Conservation (phyloP, 1,140 invertebrate species). For the Drosophila simulans region DNA sequence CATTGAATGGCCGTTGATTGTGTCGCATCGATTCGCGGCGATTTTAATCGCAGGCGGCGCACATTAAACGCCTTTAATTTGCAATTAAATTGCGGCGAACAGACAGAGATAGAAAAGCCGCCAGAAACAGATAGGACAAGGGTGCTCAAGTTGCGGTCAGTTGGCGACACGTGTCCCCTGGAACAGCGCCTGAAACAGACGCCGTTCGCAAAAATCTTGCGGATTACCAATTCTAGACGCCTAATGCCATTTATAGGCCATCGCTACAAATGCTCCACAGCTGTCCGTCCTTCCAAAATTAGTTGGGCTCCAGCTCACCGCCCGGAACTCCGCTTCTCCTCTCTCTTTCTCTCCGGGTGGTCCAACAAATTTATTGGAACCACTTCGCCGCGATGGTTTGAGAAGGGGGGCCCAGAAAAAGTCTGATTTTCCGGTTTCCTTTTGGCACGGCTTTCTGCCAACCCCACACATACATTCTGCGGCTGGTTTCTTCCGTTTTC, state of each 20-base stretch:
- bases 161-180: conserved; percentile 64
- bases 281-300: conserved; percentile 58
- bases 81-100: conserved; percentile 68
- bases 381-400: conserved; percentile 44
- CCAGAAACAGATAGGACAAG: conserved; percentile 22
- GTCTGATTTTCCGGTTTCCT: conserved; percentile 58
- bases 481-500: conserved; percentile 60
- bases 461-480: conserved; percentile 11
- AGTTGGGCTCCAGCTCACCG: conserved; percentile 60
- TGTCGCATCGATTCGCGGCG: conserved; percentile 77
- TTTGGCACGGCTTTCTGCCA: conserved; percentile 30
- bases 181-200: conserved; percentile 32
- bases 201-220: conserved; percentile 75
- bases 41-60: conserved; percentile 73
- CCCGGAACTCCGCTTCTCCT: conserved; percentile 1
- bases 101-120: conserved; percentile 12
- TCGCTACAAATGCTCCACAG: conserved; percentile 80
- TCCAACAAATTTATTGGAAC: conserved; percentile 69
- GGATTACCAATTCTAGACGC: conserved; percentile 83
- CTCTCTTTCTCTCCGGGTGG: conserved; percentile 15
- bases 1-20: conserved; percentile 73
- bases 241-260: conserved; percentile 81
- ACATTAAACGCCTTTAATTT: conserved; percentile 79
- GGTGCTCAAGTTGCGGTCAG: conserved; percentile 67
- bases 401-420: conserved; percentile 4